Evolutionary conservation across 2,113 vertebrate genomes (phyloP).

Genomic region (Tetraodon nigroviridis): DNA sequence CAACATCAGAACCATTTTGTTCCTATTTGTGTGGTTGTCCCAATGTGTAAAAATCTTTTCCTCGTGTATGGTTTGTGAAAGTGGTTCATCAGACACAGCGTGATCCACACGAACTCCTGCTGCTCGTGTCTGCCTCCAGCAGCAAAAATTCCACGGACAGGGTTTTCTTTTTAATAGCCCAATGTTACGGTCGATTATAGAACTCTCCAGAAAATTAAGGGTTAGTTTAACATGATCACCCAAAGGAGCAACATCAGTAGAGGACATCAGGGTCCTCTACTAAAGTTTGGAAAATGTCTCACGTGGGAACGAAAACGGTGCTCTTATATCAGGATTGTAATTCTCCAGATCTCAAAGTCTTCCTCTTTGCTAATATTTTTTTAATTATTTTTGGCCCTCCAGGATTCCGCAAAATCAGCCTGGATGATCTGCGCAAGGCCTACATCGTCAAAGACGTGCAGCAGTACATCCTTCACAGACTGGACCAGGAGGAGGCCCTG

Average conservation of each 20-base stretch:
- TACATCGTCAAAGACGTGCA: constrained; percentile 98
- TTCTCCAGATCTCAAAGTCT: neutral
- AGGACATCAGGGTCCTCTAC: constrained; percentile 43
- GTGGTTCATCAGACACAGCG: too few species aligned
- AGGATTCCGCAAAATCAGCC: constrained; percentile 97
- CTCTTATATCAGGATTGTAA: neutral
- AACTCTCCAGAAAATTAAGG: constrained; percentile 35
- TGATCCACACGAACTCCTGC: constrained; percentile 12
- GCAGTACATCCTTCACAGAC: constrained; percentile 94
- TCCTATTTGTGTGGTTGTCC: too few species aligned
- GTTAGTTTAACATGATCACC: constrained; percentile 32
- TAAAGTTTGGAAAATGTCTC: constrained; percentile 9
- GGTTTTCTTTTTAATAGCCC: constrained; percentile 31
- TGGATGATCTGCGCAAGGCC: constrained; percentile 94
- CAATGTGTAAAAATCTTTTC: neutral
- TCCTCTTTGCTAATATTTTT: neutral
- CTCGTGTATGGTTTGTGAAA: neutral
- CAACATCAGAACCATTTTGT: constrained; percentile 3
- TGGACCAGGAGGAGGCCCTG: constrained; percentile 95
- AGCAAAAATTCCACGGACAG: constrained; percentile 8
- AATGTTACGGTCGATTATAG: constrained; percentile 43
- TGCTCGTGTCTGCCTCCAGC: constrained; percentile 27
- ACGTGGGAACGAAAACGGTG: neutral
- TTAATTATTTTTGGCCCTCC: constrained; percentile 19
- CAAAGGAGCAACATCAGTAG: constrained; percentile 34